These are phyloP conservation scores for Leucoraja erinaceus DNA, from an alignment of 2,113 vertebrate genomes.

Conservation along the genomic window DNA sequence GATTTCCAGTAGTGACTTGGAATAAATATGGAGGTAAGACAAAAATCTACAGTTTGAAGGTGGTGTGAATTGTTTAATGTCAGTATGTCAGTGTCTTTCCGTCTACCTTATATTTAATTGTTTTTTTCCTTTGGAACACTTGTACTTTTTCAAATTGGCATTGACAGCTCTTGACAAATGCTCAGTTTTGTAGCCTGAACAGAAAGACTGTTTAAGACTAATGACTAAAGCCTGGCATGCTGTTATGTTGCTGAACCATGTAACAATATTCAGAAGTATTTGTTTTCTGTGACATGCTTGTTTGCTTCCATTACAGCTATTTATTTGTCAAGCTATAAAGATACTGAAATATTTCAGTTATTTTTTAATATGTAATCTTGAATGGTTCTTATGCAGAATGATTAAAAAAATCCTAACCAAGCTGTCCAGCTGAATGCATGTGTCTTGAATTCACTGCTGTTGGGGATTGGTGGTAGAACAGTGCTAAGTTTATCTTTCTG, in stretches of 20 bases:
- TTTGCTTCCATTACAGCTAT: not conserved
- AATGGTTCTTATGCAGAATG: not conserved
- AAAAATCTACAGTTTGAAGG: not conserved
- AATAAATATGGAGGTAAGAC: constrained; percentile 38
- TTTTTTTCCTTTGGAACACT: not conserved
- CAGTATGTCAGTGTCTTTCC: not conserved
- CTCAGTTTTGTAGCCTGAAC: not conserved
- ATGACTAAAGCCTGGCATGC: not conserved
- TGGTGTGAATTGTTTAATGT: not conserved
- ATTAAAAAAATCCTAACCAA: not conserved
- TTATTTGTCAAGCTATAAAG: not conserved
- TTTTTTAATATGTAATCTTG: not conserved
- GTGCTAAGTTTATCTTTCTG: not conserved
- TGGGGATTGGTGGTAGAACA: not conserved
- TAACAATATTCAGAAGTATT: not conserved
- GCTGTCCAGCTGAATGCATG: not conserved
- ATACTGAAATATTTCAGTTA: not conserved
- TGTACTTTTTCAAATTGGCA: not conserved
- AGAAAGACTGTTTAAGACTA: not conserved
- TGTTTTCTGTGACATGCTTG: not conserved
- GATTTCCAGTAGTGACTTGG: not conserved
- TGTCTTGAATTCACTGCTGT: not conserved
- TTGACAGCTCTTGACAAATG: not conserved
- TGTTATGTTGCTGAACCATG: not conserved
- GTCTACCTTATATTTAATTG: not conserved